Conservation (phyloP, 2,113 vertebrate species). For the Rhinoptilus africanus region DNA sequence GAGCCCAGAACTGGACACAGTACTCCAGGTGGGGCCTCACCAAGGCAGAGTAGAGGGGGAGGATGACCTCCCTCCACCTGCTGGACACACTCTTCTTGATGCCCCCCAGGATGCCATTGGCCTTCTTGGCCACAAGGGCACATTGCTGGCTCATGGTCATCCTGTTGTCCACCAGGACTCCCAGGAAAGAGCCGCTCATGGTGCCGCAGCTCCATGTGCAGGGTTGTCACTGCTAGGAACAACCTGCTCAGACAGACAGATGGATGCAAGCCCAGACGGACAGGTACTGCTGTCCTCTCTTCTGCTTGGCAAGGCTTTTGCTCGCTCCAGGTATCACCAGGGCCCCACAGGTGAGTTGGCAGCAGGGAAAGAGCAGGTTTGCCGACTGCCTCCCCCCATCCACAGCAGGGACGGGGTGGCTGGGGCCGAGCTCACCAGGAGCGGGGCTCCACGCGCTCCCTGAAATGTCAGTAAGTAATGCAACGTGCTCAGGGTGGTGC, state of each 20-base stretch:
- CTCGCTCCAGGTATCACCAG: background rate
- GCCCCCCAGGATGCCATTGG: no score
- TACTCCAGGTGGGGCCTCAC: no score
- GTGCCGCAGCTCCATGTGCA: background rate
- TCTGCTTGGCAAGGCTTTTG: background rate
- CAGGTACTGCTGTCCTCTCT: background rate
- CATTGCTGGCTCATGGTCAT: no score
- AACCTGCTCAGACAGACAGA: background rate
- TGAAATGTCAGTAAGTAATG: constrained; percentile 67
- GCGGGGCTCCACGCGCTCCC: background rate
- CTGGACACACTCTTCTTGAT: no score
- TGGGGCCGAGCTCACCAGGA: background rate
- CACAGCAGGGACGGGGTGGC: background rate
- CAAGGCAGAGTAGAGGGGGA: no score
- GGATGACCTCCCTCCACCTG: no score
- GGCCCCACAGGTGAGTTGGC: background rate
- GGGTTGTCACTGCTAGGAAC: background rate
- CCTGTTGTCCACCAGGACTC: no score
- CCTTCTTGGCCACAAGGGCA: no score
- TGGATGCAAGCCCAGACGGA: background rate
- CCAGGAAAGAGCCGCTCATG: background rate
- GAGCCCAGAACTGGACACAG: no score
- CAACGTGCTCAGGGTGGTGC: background rate
- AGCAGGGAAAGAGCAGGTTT: constrained; percentile 4
- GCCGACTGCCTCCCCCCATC: background rate